Conservation (phyloP, 2,113 vertebrate species). For the Melanotaenia duboulayi region DNA sequence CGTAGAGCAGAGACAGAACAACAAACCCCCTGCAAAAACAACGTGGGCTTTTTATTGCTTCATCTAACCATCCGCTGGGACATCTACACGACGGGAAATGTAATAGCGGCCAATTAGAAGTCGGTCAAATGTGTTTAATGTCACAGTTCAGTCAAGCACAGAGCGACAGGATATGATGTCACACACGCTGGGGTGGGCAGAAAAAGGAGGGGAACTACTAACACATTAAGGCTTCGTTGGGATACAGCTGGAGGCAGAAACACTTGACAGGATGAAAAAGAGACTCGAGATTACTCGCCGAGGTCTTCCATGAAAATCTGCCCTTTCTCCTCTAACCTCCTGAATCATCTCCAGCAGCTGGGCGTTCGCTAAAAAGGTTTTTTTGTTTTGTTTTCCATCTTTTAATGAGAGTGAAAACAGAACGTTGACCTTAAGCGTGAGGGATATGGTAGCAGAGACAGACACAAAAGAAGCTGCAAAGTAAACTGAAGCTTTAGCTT, state of each 20-base stretch:
- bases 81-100: slow-evolving; percentile 57
- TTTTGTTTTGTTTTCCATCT: slow-evolving; percentile 11
- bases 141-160: slow-evolving; percentile 65
- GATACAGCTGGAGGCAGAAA: slow-evolving; percentile 50
- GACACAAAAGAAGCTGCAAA: slow-evolving; percentile 24
- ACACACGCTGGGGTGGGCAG: slow-evolving; percentile 20
- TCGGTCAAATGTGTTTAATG: slow-evolving; percentile 66
- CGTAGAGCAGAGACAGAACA: slow-evolving; percentile 27
- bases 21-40: slow-evolving; percentile 52
- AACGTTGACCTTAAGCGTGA: slow-evolving; percentile 26
- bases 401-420: slow-evolving; percentile 31
- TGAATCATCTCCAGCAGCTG: slow-evolving; percentile 24
- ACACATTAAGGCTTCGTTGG: slow-evolving; percentile 40
- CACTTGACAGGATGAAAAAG: slow-evolving; percentile 48
- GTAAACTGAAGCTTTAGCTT: slow-evolving; percentile 36
- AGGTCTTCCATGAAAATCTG: slow-evolving; percentile 23
- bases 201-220: slow-evolving; percentile 7
- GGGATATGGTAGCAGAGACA: slow-evolving; percentile 9
- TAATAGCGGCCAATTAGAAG: slow-evolving; percentile 63
- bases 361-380: slow-evolving; percentile 8
- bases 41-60: slow-evolving; percentile 73
- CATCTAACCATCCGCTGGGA: slow-evolving; percentile 41
- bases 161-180: slow-evolving; percentile 73
- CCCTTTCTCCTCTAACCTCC: slow-evolving; percentile 9
- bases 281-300: slow-evolving; percentile 21